Base-by-base conservation (phyloP, 2,797 vertebrate genomes). In the Cuniculus paca region DNA sequence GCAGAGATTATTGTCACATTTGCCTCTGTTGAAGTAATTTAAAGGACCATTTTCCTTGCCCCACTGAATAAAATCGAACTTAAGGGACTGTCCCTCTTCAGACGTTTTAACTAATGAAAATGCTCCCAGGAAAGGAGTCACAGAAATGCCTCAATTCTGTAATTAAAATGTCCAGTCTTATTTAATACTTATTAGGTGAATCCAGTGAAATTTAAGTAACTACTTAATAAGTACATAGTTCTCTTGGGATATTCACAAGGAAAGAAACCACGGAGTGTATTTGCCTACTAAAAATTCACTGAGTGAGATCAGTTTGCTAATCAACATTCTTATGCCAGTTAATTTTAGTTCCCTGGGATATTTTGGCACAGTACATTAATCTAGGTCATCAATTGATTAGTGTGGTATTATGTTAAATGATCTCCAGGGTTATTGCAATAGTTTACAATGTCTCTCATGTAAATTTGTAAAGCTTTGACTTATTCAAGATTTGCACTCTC, bases 241-340 rank as follows among this genome's bases (percentile, higher is more conserved):
- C 80, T 92, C 72, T 6, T 36, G 28, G 6, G 72, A 36, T 81
- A 3, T 61, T 61, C 9, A 85, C 81, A 93, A 78, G 61, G 61
- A 75, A 95, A 92, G 68, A 60, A 90, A 93, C 58, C 0, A 31
- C 3, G 26, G n/a, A 85, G 6, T 84, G 2, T 58, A 45, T 58
- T 90, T 95, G 85, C 45, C 68, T 95, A 61, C 54, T 91, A 52
- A 93, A 80, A 87, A 91, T 39, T 90, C 91, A 89, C 89, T 20
- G 8, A 56, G 28, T 91, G 87, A 78, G 22, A 7, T 77, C 65
- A 91, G 39, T 93, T 86, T 87, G n/a, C 24, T 91, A 95, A 94
- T 93, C 70, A 97, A 52, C 36, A 68, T 93, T 96, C 58, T 63
- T 68, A 87, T 63, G 72, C 31, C 11, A 48, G 34, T 93, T 75